phyloP scores from a whole-genome alignment of 2,113 vertebrate species.

The Plecturocebus donacophilus region DNA sequence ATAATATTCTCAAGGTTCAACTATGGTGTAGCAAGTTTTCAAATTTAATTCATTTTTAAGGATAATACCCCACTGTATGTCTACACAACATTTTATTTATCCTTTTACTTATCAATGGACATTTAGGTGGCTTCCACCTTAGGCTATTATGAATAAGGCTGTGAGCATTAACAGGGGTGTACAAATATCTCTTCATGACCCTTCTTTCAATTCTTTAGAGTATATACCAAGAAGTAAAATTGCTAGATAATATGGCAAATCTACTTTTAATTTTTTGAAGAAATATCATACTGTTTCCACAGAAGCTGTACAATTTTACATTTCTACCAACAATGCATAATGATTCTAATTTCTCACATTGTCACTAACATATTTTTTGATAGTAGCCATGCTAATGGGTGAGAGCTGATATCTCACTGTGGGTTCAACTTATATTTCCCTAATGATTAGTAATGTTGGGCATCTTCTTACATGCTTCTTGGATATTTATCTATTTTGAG shows the following conservation, averaged over 20 bases:
- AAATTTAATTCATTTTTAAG: background rate
- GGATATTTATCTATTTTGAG: background rate
- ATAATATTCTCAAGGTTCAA: background rate
- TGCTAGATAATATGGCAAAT: background rate
- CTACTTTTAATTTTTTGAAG: background rate
- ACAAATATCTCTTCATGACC: background rate
- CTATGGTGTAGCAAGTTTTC: background rate
- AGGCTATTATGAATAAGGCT: background rate
- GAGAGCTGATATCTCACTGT: background rate
- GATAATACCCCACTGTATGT: background rate
- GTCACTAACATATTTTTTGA: background rate
- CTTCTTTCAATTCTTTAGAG: background rate
- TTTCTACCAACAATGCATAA: background rate
- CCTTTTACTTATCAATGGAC: background rate
- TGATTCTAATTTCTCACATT: background rate
- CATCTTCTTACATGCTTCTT: background rate
- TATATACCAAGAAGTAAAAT: background rate
- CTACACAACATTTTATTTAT: background rate
- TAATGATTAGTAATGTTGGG: background rate
- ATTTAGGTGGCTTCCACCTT: background rate
- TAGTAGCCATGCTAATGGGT: background rate
- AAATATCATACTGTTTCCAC: background rate
- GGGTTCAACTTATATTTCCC: background rate
- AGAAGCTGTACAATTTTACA: background rate
- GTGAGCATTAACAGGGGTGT: background rate